Conservation (phyloP, 2,888 invertebrate species). For the Arenicola marina region DNA sequence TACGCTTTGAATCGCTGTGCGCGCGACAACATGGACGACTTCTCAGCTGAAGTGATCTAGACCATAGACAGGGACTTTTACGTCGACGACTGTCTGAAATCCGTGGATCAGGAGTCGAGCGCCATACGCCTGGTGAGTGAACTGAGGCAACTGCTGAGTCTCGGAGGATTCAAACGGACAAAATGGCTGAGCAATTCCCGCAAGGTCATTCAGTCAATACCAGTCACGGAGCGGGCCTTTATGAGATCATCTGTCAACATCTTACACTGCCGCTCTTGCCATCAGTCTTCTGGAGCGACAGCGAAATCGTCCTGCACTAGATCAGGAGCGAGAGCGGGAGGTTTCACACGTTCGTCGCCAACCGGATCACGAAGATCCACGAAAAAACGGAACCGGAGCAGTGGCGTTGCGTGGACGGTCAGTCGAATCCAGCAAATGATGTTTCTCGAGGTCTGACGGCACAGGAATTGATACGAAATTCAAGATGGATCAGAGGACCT, state of each 20-base stretch:
- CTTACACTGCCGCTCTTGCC: no score
- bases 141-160: neutral
- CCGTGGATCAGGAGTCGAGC: neutral
- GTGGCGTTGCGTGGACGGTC: constrained; percentile 30
- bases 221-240: no score
- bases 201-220: no score
- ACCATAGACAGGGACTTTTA: no score
- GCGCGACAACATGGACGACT: no score
- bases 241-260: no score
- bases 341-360: constrained; percentile 37
- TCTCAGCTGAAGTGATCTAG: no score
- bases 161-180: no score
- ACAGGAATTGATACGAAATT: constrained; percentile 3
- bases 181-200: no score
- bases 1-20: no score
- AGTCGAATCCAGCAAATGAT: constrained; percentile 34
- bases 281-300: constrained; percentile 40
- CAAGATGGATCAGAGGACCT: constrained; percentile 25
- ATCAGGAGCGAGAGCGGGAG: constrained; percentile 31
- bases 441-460: constrained; percentile 28
- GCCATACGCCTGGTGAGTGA: neutral
- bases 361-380: constrained; percentile 33
- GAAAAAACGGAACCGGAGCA: constrained; percentile 24
- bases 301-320: constrained; percentile 32
- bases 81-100: constrained; percentile 11